Evolutionary conservation across 2,888 invertebrate species (phyloP).

Genomic region (Drosophila robusta): DNA sequence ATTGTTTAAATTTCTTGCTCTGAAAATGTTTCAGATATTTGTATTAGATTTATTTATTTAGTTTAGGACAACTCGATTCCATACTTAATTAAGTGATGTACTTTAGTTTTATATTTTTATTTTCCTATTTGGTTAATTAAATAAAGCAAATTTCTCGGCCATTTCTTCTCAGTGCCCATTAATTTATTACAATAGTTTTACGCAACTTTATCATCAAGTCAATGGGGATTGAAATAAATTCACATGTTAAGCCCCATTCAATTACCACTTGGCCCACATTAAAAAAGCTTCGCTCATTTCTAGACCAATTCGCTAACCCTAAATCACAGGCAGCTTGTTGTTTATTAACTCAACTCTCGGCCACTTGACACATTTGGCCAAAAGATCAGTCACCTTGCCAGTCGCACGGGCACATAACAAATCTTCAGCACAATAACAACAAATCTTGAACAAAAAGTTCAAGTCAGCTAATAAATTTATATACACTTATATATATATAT

Average conservation of each 20-base stretch:
- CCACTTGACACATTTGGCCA: conserved; percentile 75
- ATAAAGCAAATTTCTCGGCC: no score
- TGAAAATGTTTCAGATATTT: no score
- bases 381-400: conserved; percentile 75
- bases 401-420: conserved; percentile 38
- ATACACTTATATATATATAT: neutral
- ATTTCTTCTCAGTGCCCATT: neutral
- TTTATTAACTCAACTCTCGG: conserved; percentile 49
- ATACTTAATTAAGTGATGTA: no score
- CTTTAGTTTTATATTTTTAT: no score
- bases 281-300: neutral
- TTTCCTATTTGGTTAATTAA: no score
- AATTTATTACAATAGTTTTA: neutral
- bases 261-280: conserved; percentile 33
- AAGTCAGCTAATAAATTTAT: conserved; percentile 65
- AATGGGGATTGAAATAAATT: conserved; percentile 4
- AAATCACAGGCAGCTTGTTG: conserved; percentile 32
- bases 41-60: no score
- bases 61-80: no score
- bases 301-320: conserved; percentile 11
- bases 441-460: conserved; percentile 52
- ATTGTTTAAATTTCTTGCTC: no score
- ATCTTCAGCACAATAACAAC: conserved; percentile 41
- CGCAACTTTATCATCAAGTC: no score
- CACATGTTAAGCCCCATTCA: conserved; percentile 17